Percentiles rank a stretch among this genome's conserved stretches.
phyloP scores from a whole-genome alignment of 2,113 vertebrate genomes.

The Dryoscopus gambensis region DNA sequence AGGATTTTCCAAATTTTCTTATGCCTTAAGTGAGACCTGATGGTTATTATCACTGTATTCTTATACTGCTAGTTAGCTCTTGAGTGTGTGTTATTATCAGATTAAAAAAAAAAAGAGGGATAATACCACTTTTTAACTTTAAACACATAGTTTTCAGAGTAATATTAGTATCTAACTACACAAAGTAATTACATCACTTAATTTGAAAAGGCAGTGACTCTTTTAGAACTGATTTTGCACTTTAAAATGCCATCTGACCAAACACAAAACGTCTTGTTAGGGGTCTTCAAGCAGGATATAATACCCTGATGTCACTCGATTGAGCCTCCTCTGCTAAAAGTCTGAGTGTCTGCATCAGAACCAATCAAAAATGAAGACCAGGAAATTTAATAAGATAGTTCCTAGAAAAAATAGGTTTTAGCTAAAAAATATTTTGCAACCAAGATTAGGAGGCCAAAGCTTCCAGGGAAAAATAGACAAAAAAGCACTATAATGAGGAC shows the following conservation, averaged over 20 bases:
- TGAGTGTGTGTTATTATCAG: neutral
- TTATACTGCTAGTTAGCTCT: neutral
- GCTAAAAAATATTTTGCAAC: neutral
- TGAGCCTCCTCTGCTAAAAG: neutral
- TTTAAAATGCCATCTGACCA: neutral
- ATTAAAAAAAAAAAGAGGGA: fast-evolving
- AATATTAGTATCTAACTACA: neutral
- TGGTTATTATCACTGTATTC: neutral
- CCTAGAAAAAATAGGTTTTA: neutral
- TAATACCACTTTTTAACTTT: neutral
- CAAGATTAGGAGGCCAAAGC: neutral
- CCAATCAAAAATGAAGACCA: neutral
- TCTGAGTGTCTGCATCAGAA: neutral
- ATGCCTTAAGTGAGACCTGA: neutral
- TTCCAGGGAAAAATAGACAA: neutral
- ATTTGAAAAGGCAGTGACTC: neutral
- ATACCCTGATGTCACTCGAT: neutral
- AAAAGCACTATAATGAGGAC: fast-evolving
- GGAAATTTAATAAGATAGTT: neutral
- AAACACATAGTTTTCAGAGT: neutral
- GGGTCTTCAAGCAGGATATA: neutral
- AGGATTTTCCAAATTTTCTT: neutral
- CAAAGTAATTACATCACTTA: fast-evolving
- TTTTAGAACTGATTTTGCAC: neutral
- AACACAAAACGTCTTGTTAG: neutral